These are phyloP conservation scores for Anseranas semipalmata DNA, from an alignment of 2,113 vertebrate species.

Conservation along the genomic window DNA sequence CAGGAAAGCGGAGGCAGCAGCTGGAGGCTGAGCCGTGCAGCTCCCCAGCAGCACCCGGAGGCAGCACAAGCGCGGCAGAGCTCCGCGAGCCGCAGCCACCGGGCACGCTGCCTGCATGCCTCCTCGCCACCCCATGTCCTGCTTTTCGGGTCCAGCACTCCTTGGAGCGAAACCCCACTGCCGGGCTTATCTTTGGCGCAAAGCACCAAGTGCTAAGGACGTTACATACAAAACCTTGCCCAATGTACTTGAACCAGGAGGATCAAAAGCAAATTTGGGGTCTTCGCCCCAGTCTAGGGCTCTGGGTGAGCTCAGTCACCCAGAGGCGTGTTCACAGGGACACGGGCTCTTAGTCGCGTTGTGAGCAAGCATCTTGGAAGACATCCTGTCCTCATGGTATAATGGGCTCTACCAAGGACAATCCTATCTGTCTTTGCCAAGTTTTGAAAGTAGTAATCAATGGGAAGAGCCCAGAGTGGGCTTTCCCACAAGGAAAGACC, in stretches of 20 bases:
- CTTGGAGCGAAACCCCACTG: neutral
- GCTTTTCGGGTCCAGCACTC: too few relatives aligned
- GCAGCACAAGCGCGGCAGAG: neutral
- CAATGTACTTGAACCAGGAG: neutral
- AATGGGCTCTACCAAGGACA: neutral
- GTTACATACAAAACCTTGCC: neutral
- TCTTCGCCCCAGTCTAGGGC: neutral
- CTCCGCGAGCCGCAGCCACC: neutral
- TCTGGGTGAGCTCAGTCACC: neutral
- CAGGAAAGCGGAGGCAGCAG: neutral
- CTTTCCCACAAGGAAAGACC: neutral
- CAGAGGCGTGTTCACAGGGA: neutral
- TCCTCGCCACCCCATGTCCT: neutral
- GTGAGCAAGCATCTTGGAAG: neutral
- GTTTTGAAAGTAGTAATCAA: neutral
- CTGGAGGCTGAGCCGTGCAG: neutral
- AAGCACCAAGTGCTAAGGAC: too few relatives aligned
- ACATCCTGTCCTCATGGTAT: neutral
- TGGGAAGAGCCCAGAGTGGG: neutral
- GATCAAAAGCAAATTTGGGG: neutral
- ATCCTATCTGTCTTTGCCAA: neutral
- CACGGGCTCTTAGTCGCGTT: neutral
- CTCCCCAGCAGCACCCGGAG: neutral
- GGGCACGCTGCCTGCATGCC: fast-evolving
- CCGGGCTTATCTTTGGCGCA: neutral